Evolutionary conservation across 1,140 invertebrate species (phyloP).

Genomic region (Sogatella furcifera): DNA sequence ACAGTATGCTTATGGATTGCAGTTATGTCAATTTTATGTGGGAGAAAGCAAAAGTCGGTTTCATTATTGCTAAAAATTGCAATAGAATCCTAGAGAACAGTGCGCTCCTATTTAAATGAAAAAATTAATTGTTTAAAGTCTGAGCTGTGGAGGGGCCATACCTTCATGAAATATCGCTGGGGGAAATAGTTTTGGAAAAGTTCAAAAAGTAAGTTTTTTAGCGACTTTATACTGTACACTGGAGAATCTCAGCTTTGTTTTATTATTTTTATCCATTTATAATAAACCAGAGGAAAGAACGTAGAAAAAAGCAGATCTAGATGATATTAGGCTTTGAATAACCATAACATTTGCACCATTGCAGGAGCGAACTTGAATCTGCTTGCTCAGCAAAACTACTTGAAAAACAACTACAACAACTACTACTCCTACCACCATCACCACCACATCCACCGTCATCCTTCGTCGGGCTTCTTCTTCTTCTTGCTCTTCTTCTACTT

Average conservation of each 20-base stretch:
- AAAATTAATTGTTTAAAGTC: no score
- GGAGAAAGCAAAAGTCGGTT: no score
- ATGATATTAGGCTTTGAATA: neutral
- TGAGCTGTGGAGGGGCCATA: no score
- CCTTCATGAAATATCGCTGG: no score
- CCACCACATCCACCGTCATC: conserved; percentile 1
- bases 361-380: neutral
- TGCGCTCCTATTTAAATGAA: no score
- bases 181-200: no score
- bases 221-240: neutral
- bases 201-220: neutral
- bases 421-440: neutral
- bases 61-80: no score
- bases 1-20: no score
- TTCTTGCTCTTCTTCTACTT: neutral
- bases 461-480: neutral
- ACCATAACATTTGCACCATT: conserved; percentile 2
- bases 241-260: neutral
- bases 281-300: no score
- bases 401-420: neutral
- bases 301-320: neutral
- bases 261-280: neutral
- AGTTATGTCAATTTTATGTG: no score
- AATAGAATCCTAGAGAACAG: no score
- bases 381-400: neutral